phyloP scores from a whole-genome alignment of 2,113 vertebrate genomes.

The Clarias batrachus region DNA sequence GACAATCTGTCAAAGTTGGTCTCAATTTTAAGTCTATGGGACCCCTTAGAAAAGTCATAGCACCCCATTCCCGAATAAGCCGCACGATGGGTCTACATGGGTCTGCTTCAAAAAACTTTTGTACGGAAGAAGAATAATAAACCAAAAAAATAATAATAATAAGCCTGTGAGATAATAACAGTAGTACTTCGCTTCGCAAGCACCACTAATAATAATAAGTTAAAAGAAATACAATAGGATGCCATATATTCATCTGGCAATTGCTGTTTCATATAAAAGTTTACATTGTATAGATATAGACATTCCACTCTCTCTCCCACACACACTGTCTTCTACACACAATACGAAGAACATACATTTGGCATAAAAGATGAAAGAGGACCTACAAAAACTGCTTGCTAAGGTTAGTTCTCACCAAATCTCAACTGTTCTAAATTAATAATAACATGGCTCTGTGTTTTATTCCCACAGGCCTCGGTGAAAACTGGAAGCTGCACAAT shows the following conservation, averaged over 20 bases:
- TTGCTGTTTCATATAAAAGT: not conserved
- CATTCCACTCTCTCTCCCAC: not conserved
- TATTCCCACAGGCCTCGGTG: not conserved
- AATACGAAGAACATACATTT: not conserved
- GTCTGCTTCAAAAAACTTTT: too few species aligned
- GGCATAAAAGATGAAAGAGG: not conserved
- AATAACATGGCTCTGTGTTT: not conserved
- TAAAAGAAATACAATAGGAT: not conserved
- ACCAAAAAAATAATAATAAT: too few species aligned
- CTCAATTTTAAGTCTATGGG: too few species aligned
- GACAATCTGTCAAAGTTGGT: too few species aligned
- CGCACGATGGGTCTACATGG: too few species aligned
- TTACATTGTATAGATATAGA: not conserved
- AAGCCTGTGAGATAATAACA: too few species aligned
- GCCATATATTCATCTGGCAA: not conserved
- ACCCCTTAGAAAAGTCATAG: too few species aligned
- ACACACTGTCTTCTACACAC: not conserved
- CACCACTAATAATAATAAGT: too few species aligned
- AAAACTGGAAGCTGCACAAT: not conserved
- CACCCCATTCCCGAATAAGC: too few species aligned
- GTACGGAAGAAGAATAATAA: too few species aligned
- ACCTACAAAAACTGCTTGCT: slow-evolving; percentile 18
- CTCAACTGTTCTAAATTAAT: slow-evolving; percentile 15
- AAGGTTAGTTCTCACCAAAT: not conserved
- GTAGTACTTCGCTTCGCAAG: too few species aligned